Conservation (phyloP, 2,797 vertebrate genomes). For the Coregonus sp. region DNA sequence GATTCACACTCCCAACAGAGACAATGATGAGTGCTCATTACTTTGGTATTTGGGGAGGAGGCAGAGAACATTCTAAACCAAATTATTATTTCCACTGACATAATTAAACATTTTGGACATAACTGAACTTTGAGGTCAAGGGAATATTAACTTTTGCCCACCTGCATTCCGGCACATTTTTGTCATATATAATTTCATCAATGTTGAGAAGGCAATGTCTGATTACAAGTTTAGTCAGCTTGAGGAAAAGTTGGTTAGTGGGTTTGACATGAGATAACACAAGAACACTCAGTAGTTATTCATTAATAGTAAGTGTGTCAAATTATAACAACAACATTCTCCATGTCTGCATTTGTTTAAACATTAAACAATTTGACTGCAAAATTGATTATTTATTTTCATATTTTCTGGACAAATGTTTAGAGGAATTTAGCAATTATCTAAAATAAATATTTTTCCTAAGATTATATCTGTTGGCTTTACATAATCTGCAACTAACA, state of each 20-base stretch:
- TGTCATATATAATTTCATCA: conserved; percentile 49
- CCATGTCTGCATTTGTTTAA: conserved; percentile 50
- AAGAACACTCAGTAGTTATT: conserved; percentile 50
- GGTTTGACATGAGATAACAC: conserved; percentile 45
- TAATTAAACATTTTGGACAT: conserved; percentile 28
- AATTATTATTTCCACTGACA: conserved; percentile 6
- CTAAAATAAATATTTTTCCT: conserved; percentile 34
- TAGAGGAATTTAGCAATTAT: conserved; percentile 66
- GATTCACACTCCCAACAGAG: background rate
- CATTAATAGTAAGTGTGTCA: conserved; percentile 49
- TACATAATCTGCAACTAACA: conserved; percentile 37
- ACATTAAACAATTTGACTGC: conserved; percentile 58
- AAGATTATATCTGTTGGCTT: conserved; percentile 49
- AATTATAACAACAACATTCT: conserved; percentile 56
- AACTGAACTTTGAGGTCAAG: conserved; percentile 22
- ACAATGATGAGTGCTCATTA: conserved; percentile 4
- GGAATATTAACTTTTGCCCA: conserved; percentile 22
- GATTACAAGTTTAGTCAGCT: conserved; percentile 46
- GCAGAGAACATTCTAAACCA: background rate
- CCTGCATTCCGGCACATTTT: conserved; percentile 35
- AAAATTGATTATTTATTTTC: conserved; percentile 49
- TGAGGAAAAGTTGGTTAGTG: conserved; percentile 39
- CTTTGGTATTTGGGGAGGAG: conserved; percentile 5
- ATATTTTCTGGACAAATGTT: conserved; percentile 43
- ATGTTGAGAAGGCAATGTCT: conserved; percentile 59